A percentile compares a stretch with the other conserved stretches of the same genome.
Evolutionary conservation across 2,797 vertebrate genomes (phyloP).

Genomic region (Leptoclinus maculatus): DNA sequence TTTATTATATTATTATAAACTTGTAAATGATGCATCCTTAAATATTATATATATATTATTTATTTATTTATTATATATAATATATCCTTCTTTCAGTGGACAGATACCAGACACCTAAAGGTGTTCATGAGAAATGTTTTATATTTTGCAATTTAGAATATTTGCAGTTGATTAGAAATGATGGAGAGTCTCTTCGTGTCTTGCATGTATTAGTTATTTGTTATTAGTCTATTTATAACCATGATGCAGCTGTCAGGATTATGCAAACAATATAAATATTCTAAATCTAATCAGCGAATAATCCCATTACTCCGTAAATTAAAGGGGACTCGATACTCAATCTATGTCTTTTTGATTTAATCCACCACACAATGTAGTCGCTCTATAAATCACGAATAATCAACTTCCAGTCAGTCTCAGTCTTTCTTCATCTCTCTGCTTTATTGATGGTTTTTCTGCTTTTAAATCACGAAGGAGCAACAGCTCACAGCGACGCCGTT

Average conservation of each 20-base stretch:
- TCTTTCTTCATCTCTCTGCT: conserved; percentile 29
- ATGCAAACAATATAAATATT: conserved; percentile 42
- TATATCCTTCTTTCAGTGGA: not conserved
- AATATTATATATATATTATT: no score
- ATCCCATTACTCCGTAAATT: conserved; percentile 37
- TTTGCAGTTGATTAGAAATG: conserved; percentile 3
- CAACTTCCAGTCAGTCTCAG: conserved; percentile 32
- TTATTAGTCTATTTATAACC: not conserved
- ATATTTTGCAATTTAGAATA: not conserved
- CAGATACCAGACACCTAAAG: not conserved
- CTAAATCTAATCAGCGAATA: conserved; percentile 44
- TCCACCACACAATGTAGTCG: conserved; percentile 32
- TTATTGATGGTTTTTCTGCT: conserved; percentile 52
- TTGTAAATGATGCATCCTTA: not conserved
- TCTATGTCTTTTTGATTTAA: conserved; percentile 45
- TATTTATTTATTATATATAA: no score
- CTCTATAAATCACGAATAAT: conserved; percentile 63
- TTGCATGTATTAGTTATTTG: not conserved
- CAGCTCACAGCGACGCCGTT: conserved; percentile 74
- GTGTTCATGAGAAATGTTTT: not conserved
- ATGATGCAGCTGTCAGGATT: conserved; percentile 13
- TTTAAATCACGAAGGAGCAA: conserved; percentile 52
- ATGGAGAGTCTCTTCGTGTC: not conserved
- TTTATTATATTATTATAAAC: not conserved
- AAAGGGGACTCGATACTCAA: conserved; percentile 29